Evolutionary conservation across 2,797 vertebrate genomes (phyloP).

Genomic region (Triplophysa yarkandensis): DNA sequence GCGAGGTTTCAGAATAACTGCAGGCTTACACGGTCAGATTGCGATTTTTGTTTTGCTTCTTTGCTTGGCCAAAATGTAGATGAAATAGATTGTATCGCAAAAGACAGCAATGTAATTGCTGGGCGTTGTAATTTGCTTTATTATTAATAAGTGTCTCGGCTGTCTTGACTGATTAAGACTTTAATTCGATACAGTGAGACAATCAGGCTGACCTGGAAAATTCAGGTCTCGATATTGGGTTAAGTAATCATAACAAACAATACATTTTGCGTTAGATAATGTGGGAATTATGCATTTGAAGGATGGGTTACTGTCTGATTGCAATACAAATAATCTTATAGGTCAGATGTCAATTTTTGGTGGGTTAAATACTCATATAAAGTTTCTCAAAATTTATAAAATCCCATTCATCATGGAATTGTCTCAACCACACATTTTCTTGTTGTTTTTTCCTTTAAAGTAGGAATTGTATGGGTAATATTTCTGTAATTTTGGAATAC

Average conservation of each 20-base stretch:
- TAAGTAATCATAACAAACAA: conserved; percentile 14
- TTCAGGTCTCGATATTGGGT: conserved; percentile 9
- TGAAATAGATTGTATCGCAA: conserved; percentile 15
- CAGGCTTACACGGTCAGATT: not conserved
- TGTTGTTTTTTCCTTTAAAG: too few species aligned
- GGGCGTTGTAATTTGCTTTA: conserved; percentile 32
- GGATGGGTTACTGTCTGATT: not conserved
- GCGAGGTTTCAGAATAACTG: not conserved
- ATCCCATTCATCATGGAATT: too few species aligned
- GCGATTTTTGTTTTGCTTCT: not conserved
- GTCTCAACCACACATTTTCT: too few species aligned
- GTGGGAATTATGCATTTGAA: not conserved
- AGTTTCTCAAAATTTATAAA: too few species aligned
- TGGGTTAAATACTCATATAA: too few species aligned
- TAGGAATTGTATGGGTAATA: too few species aligned
- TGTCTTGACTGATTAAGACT: conserved; percentile 34
- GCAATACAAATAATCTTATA: too few species aligned
- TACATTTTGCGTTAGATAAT: not conserved
- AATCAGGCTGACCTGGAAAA: conserved; percentile 20
- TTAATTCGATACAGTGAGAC: conserved; percentile 25
- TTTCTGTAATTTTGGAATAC: too few species aligned
- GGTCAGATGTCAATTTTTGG: too few species aligned
- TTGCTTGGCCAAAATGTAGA: conserved; percentile 1
- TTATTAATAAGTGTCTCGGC: conserved; percentile 32
- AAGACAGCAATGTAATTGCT: conserved; percentile 21